These are phyloP conservation scores for Heliangelus exortis DNA, from an alignment of 2,797 vertebrate species.

Conservation along the genomic window DNA sequence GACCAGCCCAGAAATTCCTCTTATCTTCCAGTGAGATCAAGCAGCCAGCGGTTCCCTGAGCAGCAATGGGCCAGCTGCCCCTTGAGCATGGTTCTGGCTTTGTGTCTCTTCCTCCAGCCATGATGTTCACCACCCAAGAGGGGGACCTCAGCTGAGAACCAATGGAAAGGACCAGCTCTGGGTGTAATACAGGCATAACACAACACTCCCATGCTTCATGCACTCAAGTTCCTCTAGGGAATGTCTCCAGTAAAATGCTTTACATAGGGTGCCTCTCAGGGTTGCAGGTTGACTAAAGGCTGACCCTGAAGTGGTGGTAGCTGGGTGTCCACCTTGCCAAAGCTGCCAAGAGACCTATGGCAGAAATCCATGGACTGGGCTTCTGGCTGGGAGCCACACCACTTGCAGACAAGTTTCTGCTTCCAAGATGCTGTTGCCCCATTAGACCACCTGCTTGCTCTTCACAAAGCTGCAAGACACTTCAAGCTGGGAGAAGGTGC, in stretches of 20 bases:
- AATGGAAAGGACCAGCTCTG: neutral
- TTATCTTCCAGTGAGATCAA: neutral
- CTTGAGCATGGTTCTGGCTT: neutral
- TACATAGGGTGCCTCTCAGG: neutral
- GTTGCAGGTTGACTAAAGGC: neutral
- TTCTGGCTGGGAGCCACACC: neutral
- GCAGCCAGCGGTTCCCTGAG: neutral
- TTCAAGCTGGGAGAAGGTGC: neutral
- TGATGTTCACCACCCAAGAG: neutral
- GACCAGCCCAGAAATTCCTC: neutral
- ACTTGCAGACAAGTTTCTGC: neutral
- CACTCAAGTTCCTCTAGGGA: accelerated
- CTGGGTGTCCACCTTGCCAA: neutral
- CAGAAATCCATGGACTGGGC: neutral
- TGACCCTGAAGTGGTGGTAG: neutral
- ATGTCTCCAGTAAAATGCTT: neutral
- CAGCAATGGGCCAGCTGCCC: neutral
- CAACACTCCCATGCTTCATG: neutral
- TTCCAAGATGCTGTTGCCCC: neutral
- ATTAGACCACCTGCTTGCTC: accelerated
- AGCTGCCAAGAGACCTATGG: neutral
- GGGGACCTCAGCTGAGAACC: neutral
- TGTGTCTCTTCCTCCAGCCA: neutral
- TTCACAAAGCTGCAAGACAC: neutral
- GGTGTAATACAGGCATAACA: neutral